Evolutionary conservation across 2,888 invertebrate genomes (phyloP).

Genomic region (Yponomeuta sedellus): DNA sequence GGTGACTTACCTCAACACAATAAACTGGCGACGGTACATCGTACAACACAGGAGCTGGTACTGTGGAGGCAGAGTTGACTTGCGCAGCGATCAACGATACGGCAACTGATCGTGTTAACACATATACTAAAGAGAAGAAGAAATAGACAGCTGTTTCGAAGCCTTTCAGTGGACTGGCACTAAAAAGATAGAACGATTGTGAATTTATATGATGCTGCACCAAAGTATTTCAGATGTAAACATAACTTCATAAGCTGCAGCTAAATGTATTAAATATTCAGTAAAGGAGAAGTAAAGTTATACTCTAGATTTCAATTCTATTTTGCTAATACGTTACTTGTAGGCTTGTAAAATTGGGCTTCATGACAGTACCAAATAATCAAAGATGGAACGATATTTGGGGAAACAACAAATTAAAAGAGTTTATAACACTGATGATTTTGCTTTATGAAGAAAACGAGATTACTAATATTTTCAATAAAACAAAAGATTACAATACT

Average conservation of each 20-base stretch:
- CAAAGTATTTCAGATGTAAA: neutral
- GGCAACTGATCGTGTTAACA: conserved; percentile 77
- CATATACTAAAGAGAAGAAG: conserved; percentile 79
- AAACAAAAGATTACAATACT: too few species aligned
- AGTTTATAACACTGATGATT: too few species aligned
- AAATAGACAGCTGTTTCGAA: conserved; percentile 78
- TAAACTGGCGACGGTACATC: conserved; percentile 79
- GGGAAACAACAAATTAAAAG: too few species aligned
- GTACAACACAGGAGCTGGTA: conserved; percentile 76
- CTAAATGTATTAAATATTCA: conserved; percentile 21
- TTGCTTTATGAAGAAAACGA: too few species aligned
- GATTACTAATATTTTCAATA: too few species aligned
- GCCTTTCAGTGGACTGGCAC: conserved; percentile 62
- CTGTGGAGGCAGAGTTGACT: conserved; percentile 74
- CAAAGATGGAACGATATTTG: too few species aligned
- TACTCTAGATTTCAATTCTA: too few species aligned
- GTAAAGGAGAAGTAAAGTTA: too few species aligned
- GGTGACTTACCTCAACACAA: conserved; percentile 75
- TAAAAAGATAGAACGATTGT: conserved; percentile 21
- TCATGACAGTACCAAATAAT: too few species aligned
- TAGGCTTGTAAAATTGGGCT: too few species aligned
- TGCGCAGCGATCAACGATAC: conserved; percentile 79
- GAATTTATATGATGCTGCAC: neutral
- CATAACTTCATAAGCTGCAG: neutral
- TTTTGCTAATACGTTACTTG: too few species aligned